Percentiles rank a stretch among this genome's conserved stretches.
phyloP scores from a whole-genome alignment of 1,140 invertebrate species.

The Medauroidea extradentata region DNA sequence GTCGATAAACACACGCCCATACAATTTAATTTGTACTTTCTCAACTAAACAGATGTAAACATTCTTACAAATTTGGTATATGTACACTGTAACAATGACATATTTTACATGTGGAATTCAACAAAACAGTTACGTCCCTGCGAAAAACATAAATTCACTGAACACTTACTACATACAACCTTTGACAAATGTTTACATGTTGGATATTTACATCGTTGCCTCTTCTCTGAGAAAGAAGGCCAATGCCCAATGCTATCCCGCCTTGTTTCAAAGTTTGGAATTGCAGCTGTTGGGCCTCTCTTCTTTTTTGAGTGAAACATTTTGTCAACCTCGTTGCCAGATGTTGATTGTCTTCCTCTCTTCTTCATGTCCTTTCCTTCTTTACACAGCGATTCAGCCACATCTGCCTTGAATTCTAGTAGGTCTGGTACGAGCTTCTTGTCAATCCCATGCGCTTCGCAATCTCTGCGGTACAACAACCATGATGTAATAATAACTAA shows the following conservation, averaged over 20 bases:
- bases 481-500: constrained; percentile 14
- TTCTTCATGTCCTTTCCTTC: not conserved
- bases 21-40: too few relatives aligned
- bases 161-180: too few relatives aligned
- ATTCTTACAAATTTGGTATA: too few relatives aligned
- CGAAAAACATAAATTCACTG: too few relatives aligned
- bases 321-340: not conserved
- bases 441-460: constrained; percentile 3
- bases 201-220: not conserved
- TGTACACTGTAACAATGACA: too few relatives aligned
- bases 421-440: not conserved
- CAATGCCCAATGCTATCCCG: constrained; percentile 1
- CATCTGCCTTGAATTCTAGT: constrained; percentile 3
- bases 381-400: not conserved
- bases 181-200: not conserved
- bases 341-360: not conserved
- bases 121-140: too few relatives aligned
- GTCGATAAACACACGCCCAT: too few relatives aligned
- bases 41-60: too few relatives aligned
- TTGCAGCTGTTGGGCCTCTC: not conserved
- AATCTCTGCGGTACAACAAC: constrained; percentile 15
- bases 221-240: not conserved
- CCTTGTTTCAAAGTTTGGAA: constrained; percentile 1
- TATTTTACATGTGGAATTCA: too few relatives aligned
- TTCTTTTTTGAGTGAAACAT: not conserved